A percentile compares a stretch with the other conserved stretches of the same genome.
phyloP scores from a whole-genome alignment of 2,888 invertebrate species.

The Tachina grossa region DNA sequence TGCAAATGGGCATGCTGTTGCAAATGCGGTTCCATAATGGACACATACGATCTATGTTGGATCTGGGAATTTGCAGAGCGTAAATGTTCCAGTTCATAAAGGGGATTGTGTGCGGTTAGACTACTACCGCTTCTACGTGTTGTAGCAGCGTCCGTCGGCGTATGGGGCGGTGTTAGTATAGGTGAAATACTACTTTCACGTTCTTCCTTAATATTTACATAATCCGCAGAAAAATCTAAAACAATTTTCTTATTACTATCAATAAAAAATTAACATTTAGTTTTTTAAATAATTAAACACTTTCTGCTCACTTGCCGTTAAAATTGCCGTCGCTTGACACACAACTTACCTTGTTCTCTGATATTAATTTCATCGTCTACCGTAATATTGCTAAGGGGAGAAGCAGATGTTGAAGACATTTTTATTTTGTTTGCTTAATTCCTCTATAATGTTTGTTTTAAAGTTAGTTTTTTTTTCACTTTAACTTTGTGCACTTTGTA shows the following conservation, averaged over 20 bases:
- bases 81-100: conserved; percentile 78
- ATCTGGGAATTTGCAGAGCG: conserved; percentile 74
- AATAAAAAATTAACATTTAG: neutral
- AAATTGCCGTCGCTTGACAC: conserved; percentile 66
- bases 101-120: conserved; percentile 72
- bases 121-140: conserved; percentile 67
- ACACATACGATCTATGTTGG: conserved; percentile 61
- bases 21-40: conserved; percentile 64
- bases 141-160: conserved; percentile 85
- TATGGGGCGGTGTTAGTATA: conserved; percentile 89
- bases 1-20: conserved; percentile 65
- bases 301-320: neutral
- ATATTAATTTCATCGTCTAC: conserved; percentile 82
- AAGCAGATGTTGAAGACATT: conserved; percentile 82
- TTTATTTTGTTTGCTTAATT: conserved; percentile 44
- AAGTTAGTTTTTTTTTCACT: conserved; percentile 40
- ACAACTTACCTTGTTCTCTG: conserved; percentile 81
- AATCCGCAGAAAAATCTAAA: conserved; percentile 85
- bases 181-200: conserved; percentile 85
- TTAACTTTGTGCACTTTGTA: conserved; percentile 60
- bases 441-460: conserved; percentile 52
- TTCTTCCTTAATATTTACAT: conserved; percentile 86
- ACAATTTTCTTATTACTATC: conserved; percentile 32
- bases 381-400: conserved; percentile 83
- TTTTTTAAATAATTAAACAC: neutral